Evolutionary conservation across 2,797 vertebrate species (phyloP).

Genomic region (Eulemur mongoz): DNA sequence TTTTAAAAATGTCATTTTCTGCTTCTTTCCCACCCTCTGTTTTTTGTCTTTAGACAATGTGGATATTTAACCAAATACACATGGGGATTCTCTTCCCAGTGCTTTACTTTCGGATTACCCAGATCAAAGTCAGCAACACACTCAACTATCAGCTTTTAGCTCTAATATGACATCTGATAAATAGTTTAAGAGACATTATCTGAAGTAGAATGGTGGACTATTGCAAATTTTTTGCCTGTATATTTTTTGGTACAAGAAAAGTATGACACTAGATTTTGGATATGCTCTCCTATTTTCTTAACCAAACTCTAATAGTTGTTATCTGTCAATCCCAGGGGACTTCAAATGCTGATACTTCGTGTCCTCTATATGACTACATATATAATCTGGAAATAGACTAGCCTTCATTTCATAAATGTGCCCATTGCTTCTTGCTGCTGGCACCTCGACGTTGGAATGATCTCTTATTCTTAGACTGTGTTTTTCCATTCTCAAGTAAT

Average conservation of each 20-base stretch:
- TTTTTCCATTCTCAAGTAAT: conserved; percentile 15
- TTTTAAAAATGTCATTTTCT: conserved; percentile 21
- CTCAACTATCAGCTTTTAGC: neutral
- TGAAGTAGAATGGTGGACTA: neutral
- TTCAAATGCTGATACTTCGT: neutral
- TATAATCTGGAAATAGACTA: neutral
- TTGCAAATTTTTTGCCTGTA: neutral
- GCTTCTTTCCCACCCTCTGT: neutral
- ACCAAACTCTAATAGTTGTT: neutral
- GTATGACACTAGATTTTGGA: neutral
- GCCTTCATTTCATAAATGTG: conserved; percentile 7
- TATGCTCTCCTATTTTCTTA: neutral
- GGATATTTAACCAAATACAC: neutral
- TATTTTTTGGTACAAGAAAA: neutral
- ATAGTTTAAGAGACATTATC: neutral
- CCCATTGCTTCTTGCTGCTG: neutral
- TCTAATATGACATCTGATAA: neutral
- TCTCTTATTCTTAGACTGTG: neutral
- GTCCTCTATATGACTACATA: neutral
- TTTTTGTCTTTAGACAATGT: neutral
- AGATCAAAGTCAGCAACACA: neutral
- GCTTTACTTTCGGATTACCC: neutral
- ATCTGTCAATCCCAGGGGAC: neutral
- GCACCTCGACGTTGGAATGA: neutral
- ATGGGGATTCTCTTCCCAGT: neutral